Percentiles rank a stretch among this genome's conserved stretches.
These are phyloP conservation scores for Epicampocera succincta DNA, from an alignment of 2,888 invertebrate genomes.

Conservation along the genomic window DNA sequence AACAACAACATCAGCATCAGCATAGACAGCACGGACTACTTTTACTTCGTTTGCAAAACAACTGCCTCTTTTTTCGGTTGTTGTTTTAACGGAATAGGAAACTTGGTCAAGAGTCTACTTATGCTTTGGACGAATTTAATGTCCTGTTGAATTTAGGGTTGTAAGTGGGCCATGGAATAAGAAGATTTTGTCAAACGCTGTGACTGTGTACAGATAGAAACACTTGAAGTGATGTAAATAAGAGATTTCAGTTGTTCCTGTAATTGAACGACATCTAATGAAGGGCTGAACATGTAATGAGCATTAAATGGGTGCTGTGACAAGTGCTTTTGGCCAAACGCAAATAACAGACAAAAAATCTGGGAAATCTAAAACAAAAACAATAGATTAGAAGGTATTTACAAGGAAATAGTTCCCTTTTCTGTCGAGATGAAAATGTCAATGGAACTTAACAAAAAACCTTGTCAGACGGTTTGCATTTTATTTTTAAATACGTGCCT, in stretches of 20 bases:
- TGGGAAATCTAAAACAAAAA: neutral
- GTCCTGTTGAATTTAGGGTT: conserved; percentile 12
- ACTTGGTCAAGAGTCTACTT: conserved; percentile 48
- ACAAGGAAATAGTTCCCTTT: too few species aligned
- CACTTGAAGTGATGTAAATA: conserved; percentile 19
- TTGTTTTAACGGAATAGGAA: conserved; percentile 26
- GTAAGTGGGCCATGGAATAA: conserved; percentile 5
- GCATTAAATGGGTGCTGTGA: conserved; percentile 12
- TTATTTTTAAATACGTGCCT: too few species aligned
- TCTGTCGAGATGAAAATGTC: too few species aligned
- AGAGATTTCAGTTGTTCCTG: conserved; percentile 37
- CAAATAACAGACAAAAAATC: neutral
- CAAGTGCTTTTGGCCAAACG: neutral
- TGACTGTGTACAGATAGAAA: neutral
- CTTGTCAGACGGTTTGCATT: too few species aligned
- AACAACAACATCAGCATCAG: neutral
- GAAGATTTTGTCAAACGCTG: neutral
- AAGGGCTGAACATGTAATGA: conserved; percentile 38
- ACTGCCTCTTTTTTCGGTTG: neutral
- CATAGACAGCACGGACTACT: neutral
- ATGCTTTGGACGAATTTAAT: conserved; percentile 45
- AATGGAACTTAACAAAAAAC: too few species aligned
- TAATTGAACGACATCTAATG: conserved; percentile 53
- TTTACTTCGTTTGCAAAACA: neutral
- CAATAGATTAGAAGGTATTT: too few species aligned